These are phyloP conservation scores for Sycophaga agraensis DNA, from an alignment of 1,140 invertebrate species.

Conservation along the genomic window DNA sequence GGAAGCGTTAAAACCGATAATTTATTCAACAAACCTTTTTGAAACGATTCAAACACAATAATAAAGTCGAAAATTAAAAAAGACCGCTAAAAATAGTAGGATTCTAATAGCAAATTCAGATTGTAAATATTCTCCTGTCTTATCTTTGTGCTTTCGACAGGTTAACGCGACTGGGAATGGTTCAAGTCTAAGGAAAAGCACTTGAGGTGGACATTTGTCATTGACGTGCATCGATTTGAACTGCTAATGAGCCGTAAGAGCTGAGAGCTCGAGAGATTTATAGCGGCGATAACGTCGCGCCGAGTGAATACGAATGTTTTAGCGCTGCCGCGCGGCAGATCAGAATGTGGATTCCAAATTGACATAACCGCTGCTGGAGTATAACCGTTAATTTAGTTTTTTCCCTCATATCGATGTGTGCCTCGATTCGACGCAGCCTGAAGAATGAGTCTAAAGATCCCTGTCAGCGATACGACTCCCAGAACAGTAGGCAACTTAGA, in stretches of 20 bases:
- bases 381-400: conserved; percentile 10
- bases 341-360: conserved; percentile 27
- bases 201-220: conserved; percentile 23
- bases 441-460: conserved; percentile 14
- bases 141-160: conserved; percentile 18
- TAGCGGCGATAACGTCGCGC: conserved; percentile 17
- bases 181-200: conserved; percentile 1
- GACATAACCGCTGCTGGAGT: conserved; percentile 19
- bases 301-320: conserved; percentile 27
- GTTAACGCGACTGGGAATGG: conserved; percentile 22
- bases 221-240: conserved; percentile 24
- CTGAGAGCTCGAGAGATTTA: conserved; percentile 18
- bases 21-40: neutral
- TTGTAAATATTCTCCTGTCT: conserved; percentile 22
- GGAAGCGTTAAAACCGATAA: neutral
- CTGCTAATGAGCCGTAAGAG: conserved; percentile 30
- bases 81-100: neutral
- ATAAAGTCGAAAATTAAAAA: neutral
- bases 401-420: neutral
- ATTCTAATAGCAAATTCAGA: conserved; percentile 10
- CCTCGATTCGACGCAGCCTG: neutral
- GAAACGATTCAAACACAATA: neutral
- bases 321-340: conserved; percentile 22
- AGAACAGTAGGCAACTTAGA: neutral
- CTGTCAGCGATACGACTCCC: neutral